Base-by-base conservation (phyloP, 1,140 invertebrate genomes). In the Ceratina calcarata region DNA sequence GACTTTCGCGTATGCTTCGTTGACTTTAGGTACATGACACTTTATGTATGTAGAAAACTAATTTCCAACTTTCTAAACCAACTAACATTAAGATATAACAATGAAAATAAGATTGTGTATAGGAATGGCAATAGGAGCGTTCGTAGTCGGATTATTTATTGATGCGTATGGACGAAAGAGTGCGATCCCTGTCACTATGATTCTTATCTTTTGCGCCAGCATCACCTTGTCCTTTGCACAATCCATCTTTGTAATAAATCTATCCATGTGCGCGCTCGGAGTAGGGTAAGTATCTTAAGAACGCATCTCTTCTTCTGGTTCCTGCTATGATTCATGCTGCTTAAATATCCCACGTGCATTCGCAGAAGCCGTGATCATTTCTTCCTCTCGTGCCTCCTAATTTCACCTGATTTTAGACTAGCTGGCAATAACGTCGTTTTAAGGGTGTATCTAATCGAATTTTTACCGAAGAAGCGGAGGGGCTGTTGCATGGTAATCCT, bases 71-170 rank as follows among this genome's bases (percentile, higher is more conserved):
- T 16, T n/a, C n/a, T 57, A 57, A n/a, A 16, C 55, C 4, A 57
- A n/a, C 12, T 4, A n/a, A 57, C 37, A 10, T 0, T 45, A 45
- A 45, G 37, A 45, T 45, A 10, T 45, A 45, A 45, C 18, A 18
- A 57, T 64, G 1, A 55, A 49, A 45, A 22, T 72, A 49, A 72
- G 10, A 72, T 78, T 69, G 24, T 16, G 15, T n/a, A 13, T 70
- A 90, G 89, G 89, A 74, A 90, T 89, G 87, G 85, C 84, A 22
- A 16, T 84, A 27, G 89, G 89, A 61, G 81, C 84, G 18, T 84
- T 90, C 53, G 6, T 87, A 15, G 87, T 90, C 24, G 89, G 89
- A 60, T 78, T 70, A 69, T 71, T 90, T 37, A 81, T 83, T 6
- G 89, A 90, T 16, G 61, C 72, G 32, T 70, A 73, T 22, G 87